phyloP scores from a whole-genome alignment of 1,140 invertebrate genomes.

The Conopomorpha cramerella region DNA sequence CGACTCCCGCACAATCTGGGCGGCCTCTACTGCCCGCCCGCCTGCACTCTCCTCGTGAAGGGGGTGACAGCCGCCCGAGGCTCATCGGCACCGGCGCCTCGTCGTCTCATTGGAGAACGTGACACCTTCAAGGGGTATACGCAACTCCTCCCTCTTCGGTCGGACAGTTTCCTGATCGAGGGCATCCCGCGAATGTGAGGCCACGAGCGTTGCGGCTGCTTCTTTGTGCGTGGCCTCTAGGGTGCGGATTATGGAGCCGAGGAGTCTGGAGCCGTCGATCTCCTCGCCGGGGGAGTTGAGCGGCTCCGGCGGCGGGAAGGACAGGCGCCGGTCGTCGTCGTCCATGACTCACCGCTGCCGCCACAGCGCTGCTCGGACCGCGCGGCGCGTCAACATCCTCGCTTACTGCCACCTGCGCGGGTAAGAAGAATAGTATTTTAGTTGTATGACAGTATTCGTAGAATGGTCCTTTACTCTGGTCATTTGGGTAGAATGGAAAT shows the following conservation, averaged over 20 bases:
- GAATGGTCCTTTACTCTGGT: no score
- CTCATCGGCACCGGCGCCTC: slow-evolving; percentile 34
- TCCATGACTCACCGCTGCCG: no score
- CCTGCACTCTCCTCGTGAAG: slow-evolving; percentile 73
- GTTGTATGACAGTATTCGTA: no score
- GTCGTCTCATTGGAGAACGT: slow-evolving; percentile 34
- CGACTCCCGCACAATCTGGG: slow-evolving; percentile 78
- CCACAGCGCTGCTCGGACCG: no score
- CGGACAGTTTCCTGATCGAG: slow-evolving; percentile 19
- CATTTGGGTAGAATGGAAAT: no score
- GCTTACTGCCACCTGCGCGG: slow-evolving; percentile 41
- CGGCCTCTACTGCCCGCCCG: slow-evolving; percentile 73
- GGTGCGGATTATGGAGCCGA: slow-evolving; percentile 49
- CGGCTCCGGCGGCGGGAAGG: slow-evolving; percentile 53
- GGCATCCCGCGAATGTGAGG: slow-evolving; percentile 41
- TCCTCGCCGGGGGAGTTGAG: slow-evolving; percentile 52
- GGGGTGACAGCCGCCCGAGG: slow-evolving; percentile 70
- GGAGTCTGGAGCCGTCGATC: slow-evolving; percentile 51
- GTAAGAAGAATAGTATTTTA: slow-evolving; percentile 11
- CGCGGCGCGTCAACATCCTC: no score
- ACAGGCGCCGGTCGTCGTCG: slow-evolving; percentile 51
- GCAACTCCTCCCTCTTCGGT: slow-evolving; percentile 31
- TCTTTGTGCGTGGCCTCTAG: slow-evolving; percentile 51
- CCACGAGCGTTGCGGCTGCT: slow-evolving; percentile 41
- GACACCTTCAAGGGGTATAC: slow-evolving; percentile 49